Evolutionary conservation across 2,113 vertebrate genomes (phyloP), one percentile per base, ranked within the genome.

Genomic region (Gracilinanus agilis): DNA sequence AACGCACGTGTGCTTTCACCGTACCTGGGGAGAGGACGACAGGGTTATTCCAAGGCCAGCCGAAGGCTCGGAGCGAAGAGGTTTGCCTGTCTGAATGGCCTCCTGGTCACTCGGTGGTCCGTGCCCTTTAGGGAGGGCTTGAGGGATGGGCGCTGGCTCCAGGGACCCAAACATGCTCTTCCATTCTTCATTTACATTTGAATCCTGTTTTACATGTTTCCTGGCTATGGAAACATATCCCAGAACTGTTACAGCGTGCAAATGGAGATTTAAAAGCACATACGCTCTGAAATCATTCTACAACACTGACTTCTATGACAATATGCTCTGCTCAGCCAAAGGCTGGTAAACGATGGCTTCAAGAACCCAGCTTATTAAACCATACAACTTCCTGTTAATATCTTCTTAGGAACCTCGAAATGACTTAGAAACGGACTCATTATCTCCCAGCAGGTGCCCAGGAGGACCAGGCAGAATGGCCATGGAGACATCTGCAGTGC

Each of bases 101-200:
- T 99, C 99, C 88, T 98, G 98, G 54, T 99, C 98, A 94, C 97
- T 94, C 92, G 97, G 83, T 93, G 98, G 98, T 89, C 98, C 96
- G 16, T 98, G 97, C 56, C 98, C 98, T 98, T 98, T 99, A 88
- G 98, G 96, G 97, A 99, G 97, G 93, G 98, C 98, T 95, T 99
- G 97, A 5, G 99, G 96, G n/a, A 98, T 97, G 92, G 93, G 99
- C 1, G 99, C 88, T 55, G 99, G 99, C 91, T 99, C 99, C 98
- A 99, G 98, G 3, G 99, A 99, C 23, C 99, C 99, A 95, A 99
- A 99, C 99, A 99, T 99, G 98, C 99, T 99, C 98, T 99, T 99
- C 99, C 99, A 99, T 98, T 99, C 99, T 97, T 99, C 99, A 95
- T 99, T 99, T 97, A 99, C 99, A 97, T 99, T 99, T 24, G 99